Evolutionary conservation across 2,888 invertebrate genomes (phyloP).

Genomic region (Dolichomitus sp.): DNA sequence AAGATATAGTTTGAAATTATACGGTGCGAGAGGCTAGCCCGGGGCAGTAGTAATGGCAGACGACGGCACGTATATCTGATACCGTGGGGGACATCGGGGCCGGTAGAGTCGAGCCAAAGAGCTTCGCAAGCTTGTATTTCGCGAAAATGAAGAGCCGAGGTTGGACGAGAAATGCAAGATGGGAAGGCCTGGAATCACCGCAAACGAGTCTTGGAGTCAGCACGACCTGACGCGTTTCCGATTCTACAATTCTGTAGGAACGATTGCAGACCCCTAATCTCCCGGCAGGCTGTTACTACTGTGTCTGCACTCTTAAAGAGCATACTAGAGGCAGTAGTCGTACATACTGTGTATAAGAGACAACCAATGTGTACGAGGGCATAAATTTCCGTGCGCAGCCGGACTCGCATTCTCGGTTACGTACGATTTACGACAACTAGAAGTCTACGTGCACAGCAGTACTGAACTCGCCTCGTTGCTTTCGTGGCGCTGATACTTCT

Average conservation of each 20-base stretch:
- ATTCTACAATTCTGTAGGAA: conserved; percentile 38
- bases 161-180: not conserved
- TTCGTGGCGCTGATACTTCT: conserved; percentile 28
- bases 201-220: conserved; percentile 51
- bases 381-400: conserved; percentile 56
- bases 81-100: not conserved
- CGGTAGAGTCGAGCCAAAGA: conserved; percentile 4
- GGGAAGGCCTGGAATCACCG: conserved; percentile 21
- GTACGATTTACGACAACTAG: conserved; percentile 63
- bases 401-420: conserved; percentile 51
- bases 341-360: conserved; percentile 22
- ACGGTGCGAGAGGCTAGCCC: conserved; percentile 3
- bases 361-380: conserved; percentile 41
- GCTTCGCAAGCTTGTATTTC: conserved; percentile 24
- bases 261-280: conserved; percentile 42
- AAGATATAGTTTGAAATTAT: conserved; percentile 44
- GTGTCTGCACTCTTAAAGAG: not conserved
- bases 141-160: conserved; percentile 4
- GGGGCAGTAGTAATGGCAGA: conserved; percentile 21
- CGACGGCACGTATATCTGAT: conserved; percentile 7
- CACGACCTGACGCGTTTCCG: conserved; percentile 43
- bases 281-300: not conserved
- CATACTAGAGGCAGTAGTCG: conserved; percentile 9
- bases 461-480: conserved; percentile 22
- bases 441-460: conserved; percentile 24